Evolutionary conservation across 2,888 invertebrate genomes (phyloP).

Genomic region (Drosophila affinis): DNA sequence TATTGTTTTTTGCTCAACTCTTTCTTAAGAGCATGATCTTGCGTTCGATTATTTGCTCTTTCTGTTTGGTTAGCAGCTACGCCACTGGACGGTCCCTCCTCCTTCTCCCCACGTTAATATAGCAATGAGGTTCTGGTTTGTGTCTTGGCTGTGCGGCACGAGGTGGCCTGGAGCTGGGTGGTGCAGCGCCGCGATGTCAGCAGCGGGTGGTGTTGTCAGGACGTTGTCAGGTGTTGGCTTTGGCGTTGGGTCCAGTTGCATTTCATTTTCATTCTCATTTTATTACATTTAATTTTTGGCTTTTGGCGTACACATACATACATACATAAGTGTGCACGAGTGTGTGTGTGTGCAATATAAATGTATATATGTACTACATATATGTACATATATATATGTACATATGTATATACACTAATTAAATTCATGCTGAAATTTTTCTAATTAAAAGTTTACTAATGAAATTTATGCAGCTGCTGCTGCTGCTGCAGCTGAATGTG

Average conservation of each 20-base stretch:
- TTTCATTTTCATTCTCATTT: constrained; percentile 42
- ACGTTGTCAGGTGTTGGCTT: constrained; percentile 43
- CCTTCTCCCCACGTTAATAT: neutral
- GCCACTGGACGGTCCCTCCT: too few species aligned
- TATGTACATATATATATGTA: neutral
- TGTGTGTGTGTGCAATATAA: constrained; percentile 19
- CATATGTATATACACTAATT: constrained; percentile 59
- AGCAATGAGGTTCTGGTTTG: neutral
- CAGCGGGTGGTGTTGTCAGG: constrained; percentile 28
- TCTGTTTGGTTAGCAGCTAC: too few species aligned
- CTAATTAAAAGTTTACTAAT: constrained; percentile 69
- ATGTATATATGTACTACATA: too few species aligned
- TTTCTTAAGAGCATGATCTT: neutral
- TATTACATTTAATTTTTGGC: constrained; percentile 50
- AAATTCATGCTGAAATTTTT: constrained; percentile 65
- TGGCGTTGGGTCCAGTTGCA: constrained; percentile 14
- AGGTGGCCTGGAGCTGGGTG: neutral
- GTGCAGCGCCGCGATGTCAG: neutral
- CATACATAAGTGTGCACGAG: neutral
- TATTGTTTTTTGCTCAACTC: neutral
- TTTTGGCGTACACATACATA: too few species aligned
- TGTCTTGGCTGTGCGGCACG: neutral
- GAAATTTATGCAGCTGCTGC: constrained; percentile 66
- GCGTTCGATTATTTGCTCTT: neutral
- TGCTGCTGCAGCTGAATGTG: constrained; percentile 16